These are phyloP conservation scores for Cataglyphis altisquamis DNA, from an alignment of 2,888 invertebrate genomes.

Conservation along the genomic window DNA sequence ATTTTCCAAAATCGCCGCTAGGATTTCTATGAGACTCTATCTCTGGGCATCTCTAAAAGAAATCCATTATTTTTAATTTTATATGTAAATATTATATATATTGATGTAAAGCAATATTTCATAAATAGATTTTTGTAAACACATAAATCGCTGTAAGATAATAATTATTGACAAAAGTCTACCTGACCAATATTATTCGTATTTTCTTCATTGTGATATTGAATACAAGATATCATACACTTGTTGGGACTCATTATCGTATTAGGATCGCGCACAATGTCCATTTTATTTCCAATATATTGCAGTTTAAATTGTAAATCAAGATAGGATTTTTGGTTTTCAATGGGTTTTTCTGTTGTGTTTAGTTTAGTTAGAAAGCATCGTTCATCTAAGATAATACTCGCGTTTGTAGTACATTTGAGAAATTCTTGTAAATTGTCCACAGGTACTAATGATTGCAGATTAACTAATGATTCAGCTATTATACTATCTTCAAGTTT, in stretches of 20 bases:
- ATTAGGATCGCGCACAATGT: slow-evolving; percentile 39
- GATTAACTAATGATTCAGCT: slow-evolving; percentile 86
- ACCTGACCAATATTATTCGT: slow-evolving; percentile 46
- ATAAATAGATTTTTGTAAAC: neutral
- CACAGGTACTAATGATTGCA: slow-evolving; percentile 87
- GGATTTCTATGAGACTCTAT: slow-evolving; percentile 78
- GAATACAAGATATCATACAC: neutral
- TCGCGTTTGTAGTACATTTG: slow-evolving; percentile 84
- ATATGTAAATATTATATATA: slow-evolving; percentile 13
- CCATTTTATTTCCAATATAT: slow-evolving; percentile 81
- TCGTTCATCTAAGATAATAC: slow-evolving; percentile 84
- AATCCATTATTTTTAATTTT: slow-evolving; percentile 33
- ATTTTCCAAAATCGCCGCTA: slow-evolving; percentile 76
- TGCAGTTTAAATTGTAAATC: slow-evolving; percentile 87
- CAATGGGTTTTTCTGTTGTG: slow-evolving; percentile 42
- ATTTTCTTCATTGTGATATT: slow-evolving; percentile 38
- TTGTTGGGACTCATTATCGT: slow-evolving; percentile 19
- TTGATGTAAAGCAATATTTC: neutral
- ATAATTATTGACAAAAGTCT: slow-evolving; percentile 18
- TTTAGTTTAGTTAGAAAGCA: slow-evolving; percentile 77
- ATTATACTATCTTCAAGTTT: slow-evolving; percentile 85
- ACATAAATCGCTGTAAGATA: neutral
- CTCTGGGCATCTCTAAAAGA: slow-evolving; percentile 68
- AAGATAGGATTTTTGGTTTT: slow-evolving; percentile 85
- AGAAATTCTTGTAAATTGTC: slow-evolving; percentile 85